Conservation (phyloP, 35 echinoderm and acorn worm genomes). For the Acanthaster planci region DNA sequence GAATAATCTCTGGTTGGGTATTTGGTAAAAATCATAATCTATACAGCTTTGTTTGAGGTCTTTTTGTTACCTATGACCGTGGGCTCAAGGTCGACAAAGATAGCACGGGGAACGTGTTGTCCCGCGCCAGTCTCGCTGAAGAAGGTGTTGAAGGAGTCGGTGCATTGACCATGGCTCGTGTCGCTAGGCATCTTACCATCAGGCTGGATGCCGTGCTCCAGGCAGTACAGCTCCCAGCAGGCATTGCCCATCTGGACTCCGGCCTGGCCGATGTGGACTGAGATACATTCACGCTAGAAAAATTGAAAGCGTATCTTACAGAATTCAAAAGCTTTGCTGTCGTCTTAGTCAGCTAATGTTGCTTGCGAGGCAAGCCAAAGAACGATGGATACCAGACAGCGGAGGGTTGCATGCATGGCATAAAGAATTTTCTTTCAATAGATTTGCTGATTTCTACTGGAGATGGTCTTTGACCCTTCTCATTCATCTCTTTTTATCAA, state of each 20-base stretch:
- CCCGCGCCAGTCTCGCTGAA: slow-evolving; percentile 16
- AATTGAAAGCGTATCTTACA: too few relatives aligned
- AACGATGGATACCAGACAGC: too few relatives aligned
- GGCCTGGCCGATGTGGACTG: slow-evolving; percentile 67
- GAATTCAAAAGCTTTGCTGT: too few relatives aligned
- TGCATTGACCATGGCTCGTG: neutral
- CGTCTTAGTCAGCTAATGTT: too few relatives aligned
- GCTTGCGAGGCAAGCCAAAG: too few relatives aligned
- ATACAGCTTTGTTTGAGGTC: too few relatives aligned
- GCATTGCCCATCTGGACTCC: slow-evolving; percentile 72
- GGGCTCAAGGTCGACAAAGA: slow-evolving; percentile 53
- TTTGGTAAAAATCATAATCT: neutral
- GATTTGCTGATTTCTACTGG: too few relatives aligned
- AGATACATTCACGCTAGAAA: slow-evolving; percentile 36
- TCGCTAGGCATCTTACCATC: slow-evolving; percentile 68
- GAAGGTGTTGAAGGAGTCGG: slow-evolving; percentile 13
- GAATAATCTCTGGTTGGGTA: neutral
- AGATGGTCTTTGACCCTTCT: too few relatives aligned
- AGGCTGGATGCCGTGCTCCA: slow-evolving; percentile 65
- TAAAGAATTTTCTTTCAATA: too few relatives aligned
- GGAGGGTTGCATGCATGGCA: too few relatives aligned
- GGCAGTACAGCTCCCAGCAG: slow-evolving; percentile 73
- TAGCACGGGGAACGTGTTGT: slow-evolving; percentile 16
- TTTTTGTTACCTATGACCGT: slow-evolving; percentile 31
- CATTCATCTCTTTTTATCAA: too few relatives aligned